Conservation (phyloP, 2,888 invertebrate genomes). For the Melangyna quadrimaculata region DNA sequence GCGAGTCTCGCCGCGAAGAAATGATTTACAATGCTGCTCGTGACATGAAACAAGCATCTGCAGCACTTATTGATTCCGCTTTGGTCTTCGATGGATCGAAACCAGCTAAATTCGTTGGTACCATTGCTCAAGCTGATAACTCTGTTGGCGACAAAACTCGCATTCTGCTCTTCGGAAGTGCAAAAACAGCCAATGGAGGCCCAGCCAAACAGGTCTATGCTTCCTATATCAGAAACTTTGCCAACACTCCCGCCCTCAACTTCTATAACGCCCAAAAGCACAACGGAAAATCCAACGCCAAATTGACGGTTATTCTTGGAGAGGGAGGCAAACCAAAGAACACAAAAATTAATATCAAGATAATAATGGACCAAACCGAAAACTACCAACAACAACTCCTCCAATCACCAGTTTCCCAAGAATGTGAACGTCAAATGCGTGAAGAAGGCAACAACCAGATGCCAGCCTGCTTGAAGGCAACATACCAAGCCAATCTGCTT, state of each 20-base stretch:
- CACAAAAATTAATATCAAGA: conserved; percentile 80
- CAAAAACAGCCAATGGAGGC: conserved; percentile 31
- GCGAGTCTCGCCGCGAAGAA: conserved; percentile 82
- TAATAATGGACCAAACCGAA: conserved; percentile 82
- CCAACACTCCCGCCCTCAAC: conserved; percentile 82
- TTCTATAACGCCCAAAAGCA: conserved; percentile 83
- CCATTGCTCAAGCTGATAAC: conserved; percentile 83
- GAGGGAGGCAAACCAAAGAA: conserved; percentile 78
- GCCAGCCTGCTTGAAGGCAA: conserved; percentile 83
- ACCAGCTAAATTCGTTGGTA: conserved; percentile 83
- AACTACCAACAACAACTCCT: conserved; percentile 82
- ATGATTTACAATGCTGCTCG: conserved; percentile 82
- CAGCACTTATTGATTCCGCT: conserved; percentile 81
- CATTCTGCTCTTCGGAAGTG: conserved; percentile 81
- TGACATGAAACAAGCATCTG: conserved; percentile 81
- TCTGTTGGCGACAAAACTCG: conserved; percentile 83
- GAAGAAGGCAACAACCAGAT: conserved; percentile 83
- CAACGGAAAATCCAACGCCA: conserved; percentile 82
- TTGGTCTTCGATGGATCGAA: conserved; percentile 83
- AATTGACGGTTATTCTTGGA: conserved; percentile 83
- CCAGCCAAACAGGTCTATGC: conserved; percentile 81
- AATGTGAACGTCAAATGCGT: conserved; percentile 81
- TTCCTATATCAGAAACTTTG: conserved; percentile 76
- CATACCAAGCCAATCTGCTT: conserved; percentile 82
- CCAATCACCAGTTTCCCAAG: conserved; percentile 81